These are phyloP conservation scores for Suncus etruscus DNA, from an alignment of 2,113 vertebrate species.

Conservation along the genomic window DNA sequence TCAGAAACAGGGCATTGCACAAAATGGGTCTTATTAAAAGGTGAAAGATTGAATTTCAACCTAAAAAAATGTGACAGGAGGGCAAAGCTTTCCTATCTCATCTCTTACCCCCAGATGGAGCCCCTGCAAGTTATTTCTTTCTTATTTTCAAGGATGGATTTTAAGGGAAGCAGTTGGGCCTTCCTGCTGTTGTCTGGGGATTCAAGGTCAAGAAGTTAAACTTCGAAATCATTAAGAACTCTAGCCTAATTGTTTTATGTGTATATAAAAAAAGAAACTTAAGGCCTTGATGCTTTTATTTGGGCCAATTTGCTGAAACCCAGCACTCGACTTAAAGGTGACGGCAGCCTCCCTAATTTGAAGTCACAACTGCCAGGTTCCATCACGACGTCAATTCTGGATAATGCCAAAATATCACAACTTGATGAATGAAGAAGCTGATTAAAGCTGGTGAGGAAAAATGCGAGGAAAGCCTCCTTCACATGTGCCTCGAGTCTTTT, in stretches of 20 bases:
- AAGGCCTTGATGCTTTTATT: conserved; percentile 58
- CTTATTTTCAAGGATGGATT: conserved; percentile 37
- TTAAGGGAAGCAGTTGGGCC: conserved; percentile 50
- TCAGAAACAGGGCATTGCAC: neutral
- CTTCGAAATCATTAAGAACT: conserved; percentile 40
- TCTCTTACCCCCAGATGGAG: neutral
- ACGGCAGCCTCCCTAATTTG: conserved; percentile 57
- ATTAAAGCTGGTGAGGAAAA: conserved; percentile 47
- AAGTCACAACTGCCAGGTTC: conserved; percentile 63
- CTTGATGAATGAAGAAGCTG: conserved; percentile 54
- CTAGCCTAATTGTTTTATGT: conserved; percentile 56
- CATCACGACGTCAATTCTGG: conserved; percentile 67
- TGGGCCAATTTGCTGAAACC: conserved; percentile 43
- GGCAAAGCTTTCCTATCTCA: neutral
- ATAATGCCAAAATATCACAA: conserved; percentile 59
- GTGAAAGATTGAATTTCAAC: conserved; percentile 31
- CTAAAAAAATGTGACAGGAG: neutral
- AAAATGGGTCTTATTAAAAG: conserved; percentile 16
- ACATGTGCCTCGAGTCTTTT: conserved; percentile 42
- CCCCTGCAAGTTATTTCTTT: neutral
- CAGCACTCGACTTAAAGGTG: conserved; percentile 70
- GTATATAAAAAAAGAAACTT: conserved; percentile 31
- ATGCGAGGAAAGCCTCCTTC: neutral
- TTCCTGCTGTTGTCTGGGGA: neutral
- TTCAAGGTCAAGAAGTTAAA: neutral